Evolutionary conservation across 35 echinoderm and acorn worm species (phyloP), one percentile per base, ranked within the genome.

Genomic region (Anneissia japonica): DNA sequence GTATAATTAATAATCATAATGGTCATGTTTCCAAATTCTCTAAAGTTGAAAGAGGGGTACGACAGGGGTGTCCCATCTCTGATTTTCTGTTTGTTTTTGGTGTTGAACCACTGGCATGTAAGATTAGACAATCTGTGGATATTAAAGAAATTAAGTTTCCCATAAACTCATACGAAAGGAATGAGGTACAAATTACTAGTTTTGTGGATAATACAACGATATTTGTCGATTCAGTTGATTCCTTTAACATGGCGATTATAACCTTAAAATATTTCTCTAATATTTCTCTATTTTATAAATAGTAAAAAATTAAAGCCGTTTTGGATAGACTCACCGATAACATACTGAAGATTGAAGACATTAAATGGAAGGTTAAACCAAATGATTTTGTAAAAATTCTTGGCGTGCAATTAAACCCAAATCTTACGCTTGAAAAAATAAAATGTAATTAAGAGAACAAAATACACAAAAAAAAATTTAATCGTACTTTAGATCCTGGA

Each of bases 51-150:
- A 10, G 79, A 30, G 38, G 79, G 17, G 79, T 81, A 3, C 35
- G 79, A 4, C 79, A 81, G 26, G 79, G 79, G 10, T 81, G 79
- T 28, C 79, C 79, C 3, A 36, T 81, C 0, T 81, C 79, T 39
- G 79, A 35, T 26, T 38, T 81, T 17, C 36, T 81, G 4, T 81
- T 38, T 40, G 79, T 81, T 26, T 32, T 81, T 2, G 35, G 10
- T 4, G 31, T 39, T 7, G 79, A 81, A 30, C 79, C 79, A 9
- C 51, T 64, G 9, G 51, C 51, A 64, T 64, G 51, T 64, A 64
- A 64, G 51, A 64, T 64, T 45, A 64, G 51, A 64, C 51, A 64
- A 64, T 64, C 51, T 2, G 26, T 19, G 11, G 19, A 64, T 26
- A 64, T 64, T 64, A 64, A 9, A 9, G 51, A 23, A 12, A 64